Conservation (phyloP, 2,113 vertebrate species). For the Lepisosteus osseus region DNA sequence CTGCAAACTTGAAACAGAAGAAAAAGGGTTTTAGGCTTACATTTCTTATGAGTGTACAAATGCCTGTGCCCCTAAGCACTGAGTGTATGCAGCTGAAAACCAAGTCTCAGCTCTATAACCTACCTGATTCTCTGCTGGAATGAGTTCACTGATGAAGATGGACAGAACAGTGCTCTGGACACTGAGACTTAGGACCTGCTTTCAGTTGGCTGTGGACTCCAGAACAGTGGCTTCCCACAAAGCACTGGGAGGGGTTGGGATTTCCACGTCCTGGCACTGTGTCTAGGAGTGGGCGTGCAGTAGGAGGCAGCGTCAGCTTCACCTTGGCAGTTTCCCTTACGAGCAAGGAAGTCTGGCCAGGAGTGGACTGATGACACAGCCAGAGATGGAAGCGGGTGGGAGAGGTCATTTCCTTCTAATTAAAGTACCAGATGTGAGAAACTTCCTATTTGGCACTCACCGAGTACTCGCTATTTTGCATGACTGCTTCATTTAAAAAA, state of each 20-base stretch:
- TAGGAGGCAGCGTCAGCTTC: conserved; percentile 5
- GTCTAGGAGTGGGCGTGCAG: background rate
- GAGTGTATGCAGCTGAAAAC: no score
- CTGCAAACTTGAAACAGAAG: no score
- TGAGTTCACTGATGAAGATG: no score
- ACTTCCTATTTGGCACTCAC: background rate
- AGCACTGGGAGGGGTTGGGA: no score
- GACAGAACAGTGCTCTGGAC: no score
- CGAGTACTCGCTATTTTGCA: no score
- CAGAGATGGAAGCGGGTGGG: conserved; percentile 23
- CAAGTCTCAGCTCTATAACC: no score
- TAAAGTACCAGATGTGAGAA: conserved; percentile 15
- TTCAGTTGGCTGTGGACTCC: background rate
- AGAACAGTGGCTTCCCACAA: background rate
- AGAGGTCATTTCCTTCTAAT: conserved; percentile 12
- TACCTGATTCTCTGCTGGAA: no score
- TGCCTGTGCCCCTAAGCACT: no score
- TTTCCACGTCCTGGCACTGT: background rate
- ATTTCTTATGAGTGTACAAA: no score
- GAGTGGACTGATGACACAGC: conserved; percentile 14
- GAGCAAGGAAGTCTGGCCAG: conserved; percentile 13
- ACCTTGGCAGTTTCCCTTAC: background rate
- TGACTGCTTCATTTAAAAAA: background rate
- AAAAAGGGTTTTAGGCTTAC: no score
- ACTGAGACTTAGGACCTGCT: no score